Base-by-base conservation (phyloP, 2,797 vertebrate species). In the Parotocinclus haroldoi region DNA sequence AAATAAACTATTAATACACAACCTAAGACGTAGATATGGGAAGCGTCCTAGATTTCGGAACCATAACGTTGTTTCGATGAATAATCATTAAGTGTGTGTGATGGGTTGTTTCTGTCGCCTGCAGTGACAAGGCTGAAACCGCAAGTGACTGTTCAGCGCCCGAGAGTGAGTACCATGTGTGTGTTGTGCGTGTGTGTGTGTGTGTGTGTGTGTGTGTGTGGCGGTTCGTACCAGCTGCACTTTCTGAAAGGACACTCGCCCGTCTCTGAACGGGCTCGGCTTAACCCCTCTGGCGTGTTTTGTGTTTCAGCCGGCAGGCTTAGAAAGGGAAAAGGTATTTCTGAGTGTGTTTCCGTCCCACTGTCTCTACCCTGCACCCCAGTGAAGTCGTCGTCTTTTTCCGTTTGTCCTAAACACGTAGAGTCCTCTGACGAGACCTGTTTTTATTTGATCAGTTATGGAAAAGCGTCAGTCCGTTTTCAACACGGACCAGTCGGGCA, bases 111-210 rank as follows among this genome's bases (percentile, higher is more conserved):
- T 11, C 10, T 51, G 72, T 18, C 68, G 12, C 72, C 72, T 81
- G 49, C 91, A 98, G 96, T 1, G 96, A 98, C 86, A 98, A 96
- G 85, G 91, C 91, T 0, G 96, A 98, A 85, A 87, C 92, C 36
- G 90, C 92, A 76, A 96, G 95, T 0, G 93, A 94, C 38, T 92
- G 93, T 84, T 95, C 94, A 1, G 94, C 84, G 70, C 89, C 89
- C 46, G 91, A 90, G 76, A 82, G 91, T 92, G 83, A 91, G 89
- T 90, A 66, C 65, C 13, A 36, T 49, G 19, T 46, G 27, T 2
- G 27, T 27, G 27, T 27, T 27, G 27, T 27, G 27, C 5, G 1
- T 7, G n/a, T 18, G 10, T 37, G 59, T 36, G 19, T 42, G 17
- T 45, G 10, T 45, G 12, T 18, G 10, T 37, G 59, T 18, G 10